Base-by-base conservation (phyloP, 2,888 invertebrate genomes). In the Pollenia labialis region DNA sequence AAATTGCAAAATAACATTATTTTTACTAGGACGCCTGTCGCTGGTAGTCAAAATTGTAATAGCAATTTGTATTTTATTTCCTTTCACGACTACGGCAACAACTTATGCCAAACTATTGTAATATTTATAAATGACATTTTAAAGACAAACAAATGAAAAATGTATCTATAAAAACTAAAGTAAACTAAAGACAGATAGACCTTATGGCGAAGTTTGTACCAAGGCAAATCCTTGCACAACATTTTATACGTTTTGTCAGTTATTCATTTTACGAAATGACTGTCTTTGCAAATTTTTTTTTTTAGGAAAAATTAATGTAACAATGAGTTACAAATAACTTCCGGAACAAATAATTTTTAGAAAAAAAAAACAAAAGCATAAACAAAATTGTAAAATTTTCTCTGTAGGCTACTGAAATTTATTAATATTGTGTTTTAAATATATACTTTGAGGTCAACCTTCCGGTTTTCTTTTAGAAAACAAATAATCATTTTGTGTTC, bases 281-380 rank as follows among this genome's bases (percentile, higher is more conserved):
- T 71, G 64, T 23, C 64, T 79, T 75, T 50, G 68, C 74, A 72
- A 60, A 50, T 44, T 62, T 18, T 44, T 18, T 40, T 18, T 32
- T 46, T 23, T 48, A 52, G 74, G 2, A 74, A 69, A 32, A 81
- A 74, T 44, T 52, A 32, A 56, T 7, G 40, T 48, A 84, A 79
- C 74, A 77, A 75, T 71, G 66, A 50, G 69, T 87, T 85, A 88
- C 84, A 88, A 88, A 88, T 88, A 81, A 86, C 88, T 87, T 88
- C 88, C 88, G 87, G 77, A 75, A 46, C 16, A 77, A 74, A 81
- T 84, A 74, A 69, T 84, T 84, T 81, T 74, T 54, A 74, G 50
- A 56, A 62, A 32, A 32, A 6, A 62, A 62, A 62, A 80, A 77
- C 72, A 84, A 84, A 60, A 46, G 10, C 54, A 84, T 81, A 84